Percentiles rank a stretch among this genome's conserved stretches.
Conservation (phyloP, 2,113 vertebrate species). For the Hippopotamus amphibius region DNA sequence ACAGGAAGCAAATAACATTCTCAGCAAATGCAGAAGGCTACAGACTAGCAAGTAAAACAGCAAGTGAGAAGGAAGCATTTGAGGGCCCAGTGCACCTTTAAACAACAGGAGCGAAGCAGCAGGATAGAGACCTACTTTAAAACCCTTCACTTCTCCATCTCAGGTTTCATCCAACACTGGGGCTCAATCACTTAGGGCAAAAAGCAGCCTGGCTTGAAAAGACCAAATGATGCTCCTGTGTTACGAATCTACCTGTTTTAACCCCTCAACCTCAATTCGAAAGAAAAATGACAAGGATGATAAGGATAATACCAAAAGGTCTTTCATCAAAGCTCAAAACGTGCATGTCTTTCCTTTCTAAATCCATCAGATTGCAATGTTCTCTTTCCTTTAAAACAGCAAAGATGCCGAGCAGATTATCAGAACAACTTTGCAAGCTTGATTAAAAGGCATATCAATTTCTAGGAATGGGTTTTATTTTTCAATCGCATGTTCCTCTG, state of each 20-base stretch:
- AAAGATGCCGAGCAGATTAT: conserved; percentile 42
- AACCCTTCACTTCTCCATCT: not conserved
- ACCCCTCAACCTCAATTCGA: conserved; percentile 37
- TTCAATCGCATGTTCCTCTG: conserved; percentile 58
- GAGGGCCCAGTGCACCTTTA: not conserved
- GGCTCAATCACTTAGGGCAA: not conserved
- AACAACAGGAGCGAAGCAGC: not conserved
- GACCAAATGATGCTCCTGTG: not conserved
- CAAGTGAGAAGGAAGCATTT: not conserved
- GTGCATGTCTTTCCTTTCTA: not conserved
- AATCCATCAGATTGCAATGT: not conserved
- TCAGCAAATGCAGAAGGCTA: rapidly evolving
- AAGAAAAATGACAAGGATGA: not conserved
- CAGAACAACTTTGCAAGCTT: conserved; percentile 54
- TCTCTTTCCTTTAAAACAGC: conserved; percentile 13
- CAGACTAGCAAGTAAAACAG: not conserved
- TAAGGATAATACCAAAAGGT: not conserved
- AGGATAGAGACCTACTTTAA: not conserved
- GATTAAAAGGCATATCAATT: conserved; percentile 67
- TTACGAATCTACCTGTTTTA: conserved; percentile 27
- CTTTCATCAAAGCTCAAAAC: not conserved
- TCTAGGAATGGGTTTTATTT: conserved; percentile 72
- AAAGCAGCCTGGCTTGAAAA: not conserved
- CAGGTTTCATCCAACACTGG: not conserved
- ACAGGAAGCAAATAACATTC: not conserved